A percentile compares a stretch with the other conserved stretches of the same genome.
These are phyloP conservation scores for Anneissia japonica DNA, from an alignment of 35 echinoderm and acorn worm species.

Conservation along the genomic window DNA sequence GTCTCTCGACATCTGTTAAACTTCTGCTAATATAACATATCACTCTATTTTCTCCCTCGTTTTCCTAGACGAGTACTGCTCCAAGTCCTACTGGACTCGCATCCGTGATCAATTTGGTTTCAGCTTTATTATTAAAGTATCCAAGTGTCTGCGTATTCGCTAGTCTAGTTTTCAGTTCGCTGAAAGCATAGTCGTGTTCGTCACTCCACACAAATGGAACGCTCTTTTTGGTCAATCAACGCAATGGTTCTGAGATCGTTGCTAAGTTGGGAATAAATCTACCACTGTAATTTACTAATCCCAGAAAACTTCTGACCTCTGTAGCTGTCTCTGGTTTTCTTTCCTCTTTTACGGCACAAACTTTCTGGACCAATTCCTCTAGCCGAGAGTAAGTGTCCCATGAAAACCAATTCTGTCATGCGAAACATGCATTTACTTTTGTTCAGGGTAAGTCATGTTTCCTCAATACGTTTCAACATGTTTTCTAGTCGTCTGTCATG, in stretches of 20 bases:
- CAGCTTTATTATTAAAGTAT: no score
- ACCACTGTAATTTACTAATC: constrained; percentile 10
- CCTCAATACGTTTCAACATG: no score
- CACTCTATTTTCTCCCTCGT: not conserved
- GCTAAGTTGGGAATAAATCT: constrained; percentile 30
- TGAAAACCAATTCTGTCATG: no score
- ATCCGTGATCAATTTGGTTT: no score
- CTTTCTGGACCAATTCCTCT: no score
- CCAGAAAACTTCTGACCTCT: constrained; percentile 27
- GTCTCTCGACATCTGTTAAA: constrained; percentile 36
- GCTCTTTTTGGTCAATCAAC: constrained; percentile 21
- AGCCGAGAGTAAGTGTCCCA: no score
- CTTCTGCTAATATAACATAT: constrained; percentile 31
- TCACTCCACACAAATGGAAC: constrained; percentile 11
- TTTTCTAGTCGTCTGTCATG: no score
- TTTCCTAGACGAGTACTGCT: constrained; percentile 7
- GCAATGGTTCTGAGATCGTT: constrained; percentile 21
- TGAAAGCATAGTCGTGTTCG: constrained; percentile 13
- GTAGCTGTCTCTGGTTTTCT: constrained; percentile 1
- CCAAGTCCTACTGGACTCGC: constrained; percentile 48
- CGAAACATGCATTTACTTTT: no score
- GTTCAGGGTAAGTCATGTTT: constrained; percentile 28
- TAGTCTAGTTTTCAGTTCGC: not conserved
- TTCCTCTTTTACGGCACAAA: constrained; percentile 17
- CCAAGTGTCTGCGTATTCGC: no score